A percentile compares a stretch with the other conserved stretches of the same genome.
These are phyloP conservation scores for Saturnia pavonia DNA, from an alignment of 2,888 invertebrate genomes.

Conservation along the genomic window DNA sequence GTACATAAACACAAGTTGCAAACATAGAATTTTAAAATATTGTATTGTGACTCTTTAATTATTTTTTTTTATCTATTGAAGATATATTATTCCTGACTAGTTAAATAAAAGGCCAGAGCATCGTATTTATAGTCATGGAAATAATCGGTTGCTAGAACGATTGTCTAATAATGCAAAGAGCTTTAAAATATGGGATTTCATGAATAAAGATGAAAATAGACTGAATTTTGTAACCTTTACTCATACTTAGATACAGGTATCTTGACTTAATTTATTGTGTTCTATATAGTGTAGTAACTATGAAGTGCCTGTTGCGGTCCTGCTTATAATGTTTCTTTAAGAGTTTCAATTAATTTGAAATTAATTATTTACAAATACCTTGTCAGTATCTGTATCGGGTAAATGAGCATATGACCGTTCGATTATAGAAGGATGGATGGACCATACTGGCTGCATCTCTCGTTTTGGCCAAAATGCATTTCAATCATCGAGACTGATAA, in stretches of 20 bases:
- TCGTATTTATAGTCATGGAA: constrained; percentile 48
- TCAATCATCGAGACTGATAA: constrained; percentile 79
- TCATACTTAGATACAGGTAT: constrained; percentile 75
- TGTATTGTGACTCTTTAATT: constrained; percentile 37
- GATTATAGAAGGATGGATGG: constrained; percentile 38
- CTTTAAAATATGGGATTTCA: constrained; percentile 74
- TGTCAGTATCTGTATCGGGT: constrained; percentile 68
- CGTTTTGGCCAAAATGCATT: constrained; percentile 79
- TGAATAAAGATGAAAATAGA: constrained; percentile 69
- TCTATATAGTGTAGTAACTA: constrained; percentile 42
- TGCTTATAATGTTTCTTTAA: constrained; percentile 25
- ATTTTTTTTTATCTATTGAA: constrained; percentile 33
- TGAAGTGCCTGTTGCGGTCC: constrained; percentile 50
- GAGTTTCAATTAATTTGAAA: constrained; percentile 6
- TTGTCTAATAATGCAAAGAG: constrained; percentile 68
- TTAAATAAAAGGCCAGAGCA: constrained; percentile 55
- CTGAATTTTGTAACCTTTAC: constrained; percentile 75
- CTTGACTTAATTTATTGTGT: constrained; percentile 60
- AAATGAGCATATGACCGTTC: constrained; percentile 54
- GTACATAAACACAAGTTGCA: constrained; percentile 54
- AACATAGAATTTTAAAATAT: constrained; percentile 45
- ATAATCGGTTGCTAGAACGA: constrained; percentile 54
- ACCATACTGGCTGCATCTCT: constrained; percentile 71
- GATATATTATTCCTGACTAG: constrained; percentile 60
- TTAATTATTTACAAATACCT: constrained; percentile 1